A percentile compares a stretch with the other conserved stretches of the same genome.
Conservation (phyloP, 2,797 vertebrate genomes). For the Betta splendens region DNA sequence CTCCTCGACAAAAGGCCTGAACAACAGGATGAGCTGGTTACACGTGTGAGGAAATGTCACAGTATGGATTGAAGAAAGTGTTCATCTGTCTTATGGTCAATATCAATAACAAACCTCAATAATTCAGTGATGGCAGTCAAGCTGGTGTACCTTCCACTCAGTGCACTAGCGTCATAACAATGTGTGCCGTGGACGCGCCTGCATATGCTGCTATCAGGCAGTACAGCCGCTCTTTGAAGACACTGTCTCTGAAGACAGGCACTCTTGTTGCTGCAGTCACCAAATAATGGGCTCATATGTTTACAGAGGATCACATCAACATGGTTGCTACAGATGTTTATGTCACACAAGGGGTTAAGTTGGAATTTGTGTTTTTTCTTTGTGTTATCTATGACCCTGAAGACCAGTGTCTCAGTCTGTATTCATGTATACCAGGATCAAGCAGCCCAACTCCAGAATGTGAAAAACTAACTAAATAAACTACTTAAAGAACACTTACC, state of each 20-base stretch:
- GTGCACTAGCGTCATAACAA: conserved; percentile 12
- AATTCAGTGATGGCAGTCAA: conserved; percentile 23
- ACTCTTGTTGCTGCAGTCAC: conserved; percentile 2
- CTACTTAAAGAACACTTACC: background rate
- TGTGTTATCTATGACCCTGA: background rate
- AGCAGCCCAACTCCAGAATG: no score
- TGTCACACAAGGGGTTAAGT: background rate
- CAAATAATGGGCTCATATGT: conserved; percentile 8
- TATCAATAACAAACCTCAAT: background rate
- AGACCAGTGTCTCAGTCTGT: background rate
- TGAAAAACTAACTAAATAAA: no score
- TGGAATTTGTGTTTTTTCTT: no score
- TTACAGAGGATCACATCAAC: conserved; percentile 3
- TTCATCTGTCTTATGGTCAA: no score
- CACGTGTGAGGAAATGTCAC: background rate
- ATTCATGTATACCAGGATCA: background rate
- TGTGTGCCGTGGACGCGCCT: conserved; percentile 68
- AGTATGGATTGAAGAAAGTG: background rate
- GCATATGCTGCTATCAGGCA: conserved; percentile 64
- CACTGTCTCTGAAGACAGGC: no score
- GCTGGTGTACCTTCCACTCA: conserved; percentile 2
- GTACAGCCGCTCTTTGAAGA: conserved; percentile 75
- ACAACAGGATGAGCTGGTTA: conserved; percentile 1
- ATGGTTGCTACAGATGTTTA: background rate
- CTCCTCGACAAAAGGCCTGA: background rate